Conservation (phyloP, 2,888 invertebrate species). For the Ectemnius lituratus region DNA sequence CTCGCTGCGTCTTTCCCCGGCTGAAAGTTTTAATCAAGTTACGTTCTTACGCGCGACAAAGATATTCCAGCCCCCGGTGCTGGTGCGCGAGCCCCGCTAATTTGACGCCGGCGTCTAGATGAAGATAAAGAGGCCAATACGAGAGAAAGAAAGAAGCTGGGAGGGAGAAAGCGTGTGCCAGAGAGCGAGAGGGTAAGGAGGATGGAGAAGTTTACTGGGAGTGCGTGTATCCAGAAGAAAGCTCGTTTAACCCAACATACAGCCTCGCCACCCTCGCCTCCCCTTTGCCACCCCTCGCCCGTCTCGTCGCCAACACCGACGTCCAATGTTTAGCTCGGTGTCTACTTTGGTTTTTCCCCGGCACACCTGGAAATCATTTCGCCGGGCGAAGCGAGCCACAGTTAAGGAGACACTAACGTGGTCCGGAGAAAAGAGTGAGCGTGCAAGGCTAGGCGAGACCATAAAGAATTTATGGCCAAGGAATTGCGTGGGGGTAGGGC, state of each 20-base stretch:
- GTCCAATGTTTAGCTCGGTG: no score
- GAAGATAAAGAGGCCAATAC: constrained; percentile 30
- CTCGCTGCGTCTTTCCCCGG: background rate
- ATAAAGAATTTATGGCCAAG: constrained; percentile 66
- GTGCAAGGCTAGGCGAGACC: constrained; percentile 50
- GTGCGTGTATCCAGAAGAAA: constrained; percentile 5
- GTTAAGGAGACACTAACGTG: no score
- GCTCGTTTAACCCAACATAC: background rate
- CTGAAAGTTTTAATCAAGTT: constrained; percentile 69
- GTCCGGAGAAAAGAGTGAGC: constrained; percentile 3
- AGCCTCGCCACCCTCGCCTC: no score
- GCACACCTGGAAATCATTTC: no score
- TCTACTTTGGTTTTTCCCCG: no score
- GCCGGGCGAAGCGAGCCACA: no score
- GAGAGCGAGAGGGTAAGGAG: constrained; percentile 10
- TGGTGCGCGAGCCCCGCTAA: constrained; percentile 54
- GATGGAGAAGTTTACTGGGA: constrained; percentile 9
- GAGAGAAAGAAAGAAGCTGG: constrained; percentile 5
- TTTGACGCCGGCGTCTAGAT: constrained; percentile 47
- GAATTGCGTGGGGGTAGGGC: constrained; percentile 22
- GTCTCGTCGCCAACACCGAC: no score
- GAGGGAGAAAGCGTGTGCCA: background rate
- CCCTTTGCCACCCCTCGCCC: no score
- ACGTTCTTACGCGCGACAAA: constrained; percentile 59
- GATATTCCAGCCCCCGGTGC: constrained; percentile 44